Evolutionary conservation across 1,140 invertebrate genomes (phyloP).

Genomic region (Lepidurus arcticus): DNA sequence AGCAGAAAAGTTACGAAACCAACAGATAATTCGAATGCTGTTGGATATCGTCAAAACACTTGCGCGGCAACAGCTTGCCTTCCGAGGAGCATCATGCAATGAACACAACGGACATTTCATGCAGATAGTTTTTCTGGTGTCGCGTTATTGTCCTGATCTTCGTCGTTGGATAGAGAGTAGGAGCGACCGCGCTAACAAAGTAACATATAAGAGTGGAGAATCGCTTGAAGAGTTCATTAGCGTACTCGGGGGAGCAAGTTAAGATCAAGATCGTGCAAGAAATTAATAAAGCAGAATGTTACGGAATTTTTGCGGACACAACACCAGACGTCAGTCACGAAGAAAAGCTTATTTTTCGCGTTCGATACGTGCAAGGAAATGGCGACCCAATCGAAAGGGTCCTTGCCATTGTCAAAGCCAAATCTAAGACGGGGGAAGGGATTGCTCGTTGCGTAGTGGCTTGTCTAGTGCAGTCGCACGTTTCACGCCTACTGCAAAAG

Average conservation of each 20-base stretch:
- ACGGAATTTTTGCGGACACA: background rate
- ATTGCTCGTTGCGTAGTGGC: slow-evolving; percentile 4
- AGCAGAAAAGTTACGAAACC: background rate
- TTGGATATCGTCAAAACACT: slow-evolving; percentile 25
- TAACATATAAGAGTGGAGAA: background rate
- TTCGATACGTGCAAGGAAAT: slow-evolving; percentile 12
- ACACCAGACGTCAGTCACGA: background rate
- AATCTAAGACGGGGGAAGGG: slow-evolving; percentile 20
- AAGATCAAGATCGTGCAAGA: slow-evolving; percentile 16
- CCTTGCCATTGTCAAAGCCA: background rate
- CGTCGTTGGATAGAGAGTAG: background rate
- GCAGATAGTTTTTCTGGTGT: background rate
- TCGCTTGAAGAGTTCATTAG: slow-evolving; percentile 1
- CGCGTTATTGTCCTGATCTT: background rate
- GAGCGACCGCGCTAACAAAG: background rate
- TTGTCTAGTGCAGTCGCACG: background rate
- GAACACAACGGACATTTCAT: background rate
- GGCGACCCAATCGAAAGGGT: background rate
- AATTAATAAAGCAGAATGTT: background rate
- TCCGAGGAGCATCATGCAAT: background rate
- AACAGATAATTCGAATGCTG: slow-evolving; percentile 25
- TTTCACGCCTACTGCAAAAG: background rate
- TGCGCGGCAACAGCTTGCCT: background rate
- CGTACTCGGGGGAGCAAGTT: slow-evolving; percentile 19
- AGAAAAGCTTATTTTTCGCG: background rate